Evolutionary conservation across 1,140 invertebrate genomes (phyloP).

Genomic region (Drosophila pectinifera): DNA sequence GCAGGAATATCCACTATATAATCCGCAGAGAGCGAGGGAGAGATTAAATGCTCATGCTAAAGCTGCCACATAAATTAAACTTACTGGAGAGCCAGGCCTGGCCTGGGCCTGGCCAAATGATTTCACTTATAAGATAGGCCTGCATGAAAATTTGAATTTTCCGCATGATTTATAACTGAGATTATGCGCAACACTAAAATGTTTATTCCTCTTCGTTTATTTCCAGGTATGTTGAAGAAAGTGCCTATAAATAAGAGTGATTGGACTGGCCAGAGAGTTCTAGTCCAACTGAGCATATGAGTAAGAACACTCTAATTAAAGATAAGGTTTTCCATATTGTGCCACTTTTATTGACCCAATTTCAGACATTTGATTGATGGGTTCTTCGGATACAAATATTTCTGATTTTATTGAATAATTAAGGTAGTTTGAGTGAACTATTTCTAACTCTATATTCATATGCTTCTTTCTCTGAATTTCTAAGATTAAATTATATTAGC

Average conservation of each 20-base stretch:
- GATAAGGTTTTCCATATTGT: slow-evolving; percentile 1
- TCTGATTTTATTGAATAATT: not conserved
- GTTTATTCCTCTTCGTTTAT: slow-evolving; percentile 25
- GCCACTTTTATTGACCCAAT: slow-evolving; percentile 22
- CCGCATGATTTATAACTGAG: slow-evolving; percentile 33
- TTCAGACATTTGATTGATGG: slow-evolving; percentile 31
- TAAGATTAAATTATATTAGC: too few relatives aligned
- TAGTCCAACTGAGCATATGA: slow-evolving; percentile 13
- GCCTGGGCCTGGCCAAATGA: slow-evolving; percentile 1
- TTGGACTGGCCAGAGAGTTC: slow-evolving; percentile 17
- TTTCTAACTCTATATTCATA: too few relatives aligned
- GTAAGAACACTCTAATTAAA: slow-evolving; percentile 2
- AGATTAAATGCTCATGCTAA: slow-evolving; percentile 34
- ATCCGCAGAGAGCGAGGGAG: slow-evolving; percentile 17
- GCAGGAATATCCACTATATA: slow-evolving; percentile 31
- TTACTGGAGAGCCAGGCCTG: slow-evolving; percentile 8
- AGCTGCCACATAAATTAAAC: slow-evolving; percentile 49
- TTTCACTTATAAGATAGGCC: slow-evolving; percentile 21
- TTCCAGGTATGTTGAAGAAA: slow-evolving; percentile 43
- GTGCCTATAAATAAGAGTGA: slow-evolving; percentile 1
- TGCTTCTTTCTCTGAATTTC: too few relatives aligned
- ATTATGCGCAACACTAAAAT: slow-evolving; percentile 25
- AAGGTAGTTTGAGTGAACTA: not conserved
- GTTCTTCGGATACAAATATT: slow-evolving; percentile 1
- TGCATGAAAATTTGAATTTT: slow-evolving; percentile 4